Evolutionary conservation across 37 sponge, comb jelly and placozoan genomes (phyloP).

Genomic region (Ephydatia muelleri): DNA sequence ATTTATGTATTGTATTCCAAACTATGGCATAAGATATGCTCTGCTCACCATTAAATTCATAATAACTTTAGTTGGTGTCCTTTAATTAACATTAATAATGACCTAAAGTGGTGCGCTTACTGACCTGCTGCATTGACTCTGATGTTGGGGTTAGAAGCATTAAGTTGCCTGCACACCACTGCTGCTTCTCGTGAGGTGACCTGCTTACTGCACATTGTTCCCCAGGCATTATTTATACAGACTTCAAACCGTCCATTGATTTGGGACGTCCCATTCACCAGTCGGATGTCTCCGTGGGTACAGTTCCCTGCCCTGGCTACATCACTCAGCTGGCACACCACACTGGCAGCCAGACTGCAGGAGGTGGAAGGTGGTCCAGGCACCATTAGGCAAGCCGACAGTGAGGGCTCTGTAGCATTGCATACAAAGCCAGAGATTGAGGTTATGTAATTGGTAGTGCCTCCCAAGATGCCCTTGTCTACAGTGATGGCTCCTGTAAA

Average conservation of each 20-base stretch:
- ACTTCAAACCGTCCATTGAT: constrained; percentile 49
- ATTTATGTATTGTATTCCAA: too few relatives aligned
- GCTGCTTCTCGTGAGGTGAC: constrained; percentile 34
- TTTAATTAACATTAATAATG: background rate
- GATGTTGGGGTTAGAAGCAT: background rate
- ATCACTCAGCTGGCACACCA: background rate
- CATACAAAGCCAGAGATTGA: background rate
- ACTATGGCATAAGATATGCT: too few relatives aligned
- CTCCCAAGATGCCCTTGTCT: background rate
- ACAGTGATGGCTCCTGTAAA: background rate
- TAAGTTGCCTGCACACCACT: constrained; percentile 24
- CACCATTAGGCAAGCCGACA: background rate
- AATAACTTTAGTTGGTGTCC: too few relatives aligned
- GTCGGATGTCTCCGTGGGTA: constrained; percentile 27
- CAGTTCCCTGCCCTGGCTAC: constrained; percentile 11
- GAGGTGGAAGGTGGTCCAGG: background rate
- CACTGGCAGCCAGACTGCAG: background rate
- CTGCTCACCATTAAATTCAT: too few relatives aligned
- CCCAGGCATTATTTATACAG: constrained; percentile 64
- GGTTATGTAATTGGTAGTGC: background rate
- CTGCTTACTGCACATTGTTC: constrained; percentile 35
- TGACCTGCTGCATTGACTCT: background rate
- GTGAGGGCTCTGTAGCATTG: background rate
- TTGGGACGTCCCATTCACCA: constrained; percentile 11
- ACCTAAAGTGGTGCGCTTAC: background rate